Evolutionary conservation across 92 coral and sea anemone genomes (phyloP), one percentile per base, ranked within the genome.

Genomic region (Palythoa caribaeorum): DNA sequence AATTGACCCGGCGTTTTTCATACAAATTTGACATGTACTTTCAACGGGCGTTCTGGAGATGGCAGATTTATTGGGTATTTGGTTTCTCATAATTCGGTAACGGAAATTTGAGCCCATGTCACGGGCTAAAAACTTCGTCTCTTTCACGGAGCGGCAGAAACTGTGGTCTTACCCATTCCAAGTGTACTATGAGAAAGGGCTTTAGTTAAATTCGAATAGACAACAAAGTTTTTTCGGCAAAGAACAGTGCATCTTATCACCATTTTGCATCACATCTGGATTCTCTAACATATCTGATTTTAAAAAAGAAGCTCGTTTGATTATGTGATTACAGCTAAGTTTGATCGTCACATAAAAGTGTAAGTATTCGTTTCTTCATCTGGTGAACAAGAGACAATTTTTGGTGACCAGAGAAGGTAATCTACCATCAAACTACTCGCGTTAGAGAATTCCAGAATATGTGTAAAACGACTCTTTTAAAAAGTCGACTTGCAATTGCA

Each of bases 41-140:
- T 71, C 55, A 88, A 16, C 79, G 86, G 86, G 75, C 9, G 77
- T 53, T 72, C 86, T 39, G 15, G 6, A 20, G 37, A 84, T 91
- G 94, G 84, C 92, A 90, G 91, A 84, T 94, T 94, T 91, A 93
- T 93, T 71, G 21, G 91, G 94, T 94, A 87, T 94, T 94, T 88
- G 83, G 95, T 92, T 92, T 94, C 97, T 85, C 87, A 90, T 87
- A 87, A 88, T 89, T 86, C 83, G 83, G 87, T 77, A 92, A 57
- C 81, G 92, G 98, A 77, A 94, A 94, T 91, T 83, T 78, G 95
- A 94, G 74, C 91, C 91, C 72, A 48, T 81, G 76, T 81, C 86
- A 81, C 86, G 76, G 70, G 76, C 62, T 52, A 48, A 36, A 81
- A 50, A 48, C 86, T 65, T 37, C 44, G 12, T 13, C 66, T 66